Evolutionary conservation across 2,113 vertebrate genomes (phyloP), one percentile per base, ranked within the genome.

Genomic region (Isichthys henryi): DNA sequence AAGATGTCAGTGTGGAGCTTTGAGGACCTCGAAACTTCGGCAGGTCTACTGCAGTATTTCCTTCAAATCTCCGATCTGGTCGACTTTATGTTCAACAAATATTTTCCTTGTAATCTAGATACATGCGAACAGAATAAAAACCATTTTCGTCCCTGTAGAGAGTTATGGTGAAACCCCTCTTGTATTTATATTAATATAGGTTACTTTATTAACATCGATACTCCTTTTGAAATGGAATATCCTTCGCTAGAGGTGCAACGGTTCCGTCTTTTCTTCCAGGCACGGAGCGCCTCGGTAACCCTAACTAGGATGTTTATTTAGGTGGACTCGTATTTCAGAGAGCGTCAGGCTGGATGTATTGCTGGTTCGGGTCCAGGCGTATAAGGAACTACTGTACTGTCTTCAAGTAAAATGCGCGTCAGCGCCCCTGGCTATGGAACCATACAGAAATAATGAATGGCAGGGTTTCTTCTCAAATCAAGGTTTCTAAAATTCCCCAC

Each of bases 1-100:
- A 95, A 96, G 96, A 95, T 96, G 96, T 96, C 96, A 96, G 93
- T 96, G 50, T 95, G 94, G 95, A 90, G 94, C 95, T 91, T 92
- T 89, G 15, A 90, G 92, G 70, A 31, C 88, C 70, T 87, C 8
- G 39, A 53, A 85, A 86, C 93, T 94, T 89, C 92, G 92, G 92
- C 94, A 95, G 91, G 94, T 95, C 94, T 93, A 93, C 39, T 39
- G 39, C 94, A 94, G 93, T 90, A 94, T 94, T 95, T 94, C 58
- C 93, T 89, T 89, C 90, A 91, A 94, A 94, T 93, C 93, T 94
- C 94, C 93, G 91, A 93, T 91, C 93, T 90, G 94, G 91, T 93
- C 90, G 92, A 92, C 92, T 94, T 95, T 94, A 92, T 95, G 95
- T 95, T 95, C 93, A 92, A 92, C 94, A 94, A 95, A 96, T 95